phyloP scores from a whole-genome alignment of 2,113 vertebrate genomes.

The Urocynchramus pylzowi region DNA sequence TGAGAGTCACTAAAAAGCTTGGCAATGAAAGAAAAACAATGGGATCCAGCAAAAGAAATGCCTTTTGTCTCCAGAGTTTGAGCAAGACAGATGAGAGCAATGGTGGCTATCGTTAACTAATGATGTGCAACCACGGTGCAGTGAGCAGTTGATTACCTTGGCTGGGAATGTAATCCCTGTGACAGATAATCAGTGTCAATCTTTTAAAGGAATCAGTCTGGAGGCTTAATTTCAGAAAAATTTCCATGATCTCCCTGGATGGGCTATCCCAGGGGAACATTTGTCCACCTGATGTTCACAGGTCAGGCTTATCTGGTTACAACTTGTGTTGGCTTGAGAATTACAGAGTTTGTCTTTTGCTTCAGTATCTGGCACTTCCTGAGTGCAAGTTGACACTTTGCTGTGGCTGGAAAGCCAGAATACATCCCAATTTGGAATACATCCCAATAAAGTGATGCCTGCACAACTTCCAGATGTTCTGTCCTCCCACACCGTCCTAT shows the following conservation, averaged over 20 bases:
- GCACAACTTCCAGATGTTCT: background rate
- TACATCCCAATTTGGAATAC: background rate
- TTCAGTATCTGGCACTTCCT: background rate
- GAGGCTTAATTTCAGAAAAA: background rate
- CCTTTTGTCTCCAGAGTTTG: background rate
- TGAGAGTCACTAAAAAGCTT: background rate
- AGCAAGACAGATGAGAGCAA: background rate
- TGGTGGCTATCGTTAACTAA: background rate
- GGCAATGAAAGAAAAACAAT: background rate
- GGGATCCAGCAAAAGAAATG: background rate
- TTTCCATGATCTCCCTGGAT: fast-evolving
- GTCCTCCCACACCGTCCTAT: background rate
- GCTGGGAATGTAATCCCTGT: background rate
- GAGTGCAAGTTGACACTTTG: background rate
- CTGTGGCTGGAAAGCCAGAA: background rate
- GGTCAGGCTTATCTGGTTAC: background rate
- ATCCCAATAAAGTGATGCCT: background rate
- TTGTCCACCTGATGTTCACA: fast-evolving
- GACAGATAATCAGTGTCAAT: background rate
- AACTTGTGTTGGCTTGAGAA: background rate
- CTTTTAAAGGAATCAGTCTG: background rate
- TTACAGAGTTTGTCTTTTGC: background rate
- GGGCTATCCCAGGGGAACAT: background rate
- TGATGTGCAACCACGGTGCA: background rate
- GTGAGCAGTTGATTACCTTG: background rate